Base-by-base conservation (phyloP, 1,140 invertebrate genomes). In the Lepidostoma basale region DNA sequence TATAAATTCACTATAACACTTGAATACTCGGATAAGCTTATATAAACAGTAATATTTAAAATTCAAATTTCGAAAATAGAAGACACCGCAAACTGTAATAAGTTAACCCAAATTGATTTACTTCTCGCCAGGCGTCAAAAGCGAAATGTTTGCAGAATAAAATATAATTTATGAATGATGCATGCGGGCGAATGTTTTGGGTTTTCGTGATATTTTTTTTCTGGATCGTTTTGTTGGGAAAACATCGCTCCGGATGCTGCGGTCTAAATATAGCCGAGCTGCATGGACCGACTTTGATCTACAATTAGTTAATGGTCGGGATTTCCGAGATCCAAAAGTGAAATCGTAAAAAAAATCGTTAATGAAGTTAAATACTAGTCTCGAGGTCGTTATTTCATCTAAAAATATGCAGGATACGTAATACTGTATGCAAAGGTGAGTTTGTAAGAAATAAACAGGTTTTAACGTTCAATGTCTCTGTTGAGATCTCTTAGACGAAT, bases 201-300 rank as follows among this genome's bases (percentile, higher is more conserved):
- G 49, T 30, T 54, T 26, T 54, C 49, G 20, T 30, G 23, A 30
- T 54, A 30, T 54, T 54, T 54, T 18, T 25, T n/a, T n/a, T n/a
- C n/a, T n/a, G n/a, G n/a, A n/a, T 28, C 25, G 49, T 54, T 54
- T 54, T 54, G 49, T 54, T 30, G 6, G 28, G 47, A 52, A 52
- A 25, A 52, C 47, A 52, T 52, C 47, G 26, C 18, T 8, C 49
- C 49, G 49, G 49, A 54, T 54, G 49, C 26, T 16, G 49, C 45
- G 25, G 18, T 54, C 49, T 54, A 54, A 30, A 54, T 54, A 30
- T 54, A 18, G 16, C 28, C n/a, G 25, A 12, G 33, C 33, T 54
- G 49, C 49, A 54, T 54, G 25, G 49, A 16, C 49, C 49, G 12
- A 28, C 49, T 54, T 54, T 54, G 49, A 54, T 54, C 49, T 54